A percentile compares a stretch with the other conserved stretches of the same genome.
Evolutionary conservation across 1,140 invertebrate genomes (phyloP).

Genomic region (Anthonomus grandis): DNA sequence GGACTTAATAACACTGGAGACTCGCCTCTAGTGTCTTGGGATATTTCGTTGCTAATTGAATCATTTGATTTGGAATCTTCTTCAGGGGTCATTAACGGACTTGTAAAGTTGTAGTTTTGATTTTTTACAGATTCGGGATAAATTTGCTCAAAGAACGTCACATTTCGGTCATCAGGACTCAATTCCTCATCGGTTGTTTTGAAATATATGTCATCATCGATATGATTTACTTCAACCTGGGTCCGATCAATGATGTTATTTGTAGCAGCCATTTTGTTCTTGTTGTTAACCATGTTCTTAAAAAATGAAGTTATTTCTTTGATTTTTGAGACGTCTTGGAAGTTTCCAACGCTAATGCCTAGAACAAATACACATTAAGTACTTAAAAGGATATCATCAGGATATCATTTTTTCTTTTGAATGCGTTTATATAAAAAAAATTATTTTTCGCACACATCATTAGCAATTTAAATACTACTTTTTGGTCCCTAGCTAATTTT

Average conservation of each 20-base stretch:
- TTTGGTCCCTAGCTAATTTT: no score
- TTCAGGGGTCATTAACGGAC: not conserved
- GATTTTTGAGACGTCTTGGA: conserved; percentile 62
- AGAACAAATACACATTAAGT: conserved; percentile 58
- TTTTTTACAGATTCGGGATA: conserved; percentile 22
- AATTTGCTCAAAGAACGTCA: conserved; percentile 32
- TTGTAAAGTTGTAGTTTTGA: conserved; percentile 3
- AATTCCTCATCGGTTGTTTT: conserved; percentile 28
- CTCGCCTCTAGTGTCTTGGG: not conserved
- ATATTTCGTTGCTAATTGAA: conserved; percentile 19
- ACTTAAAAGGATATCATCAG: no score
- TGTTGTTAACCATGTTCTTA: conserved; percentile 35
- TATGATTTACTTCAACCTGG: conserved; percentile 2
- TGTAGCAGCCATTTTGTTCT: not conserved
- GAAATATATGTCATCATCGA: conserved; percentile 31
- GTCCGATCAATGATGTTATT: not conserved
- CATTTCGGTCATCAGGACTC: conserved; percentile 9
- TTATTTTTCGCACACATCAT: no score
- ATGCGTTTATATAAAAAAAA: no score
- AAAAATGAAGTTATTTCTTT: conserved; percentile 62
- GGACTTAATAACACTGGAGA: not conserved
- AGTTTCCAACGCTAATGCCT: conserved; percentile 71
- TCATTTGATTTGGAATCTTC: conserved; percentile 5
- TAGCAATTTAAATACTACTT: no score
- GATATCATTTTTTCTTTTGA: no score